phyloP scores from a whole-genome alignment of 2,113 vertebrate genomes.

The Rhinogobius similis region DNA sequence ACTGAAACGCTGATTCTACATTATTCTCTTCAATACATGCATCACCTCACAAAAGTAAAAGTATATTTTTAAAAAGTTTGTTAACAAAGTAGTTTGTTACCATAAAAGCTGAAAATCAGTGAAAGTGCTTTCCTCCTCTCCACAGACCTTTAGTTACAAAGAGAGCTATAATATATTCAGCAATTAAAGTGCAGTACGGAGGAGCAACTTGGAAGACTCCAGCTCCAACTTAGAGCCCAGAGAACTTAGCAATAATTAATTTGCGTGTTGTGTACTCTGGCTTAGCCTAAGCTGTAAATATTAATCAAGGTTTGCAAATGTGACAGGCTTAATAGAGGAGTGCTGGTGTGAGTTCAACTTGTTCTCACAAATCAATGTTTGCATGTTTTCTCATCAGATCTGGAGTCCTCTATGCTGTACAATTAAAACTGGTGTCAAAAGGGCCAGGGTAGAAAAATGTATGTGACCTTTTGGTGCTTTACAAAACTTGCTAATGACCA shows the following conservation, averaged over 20 bases:
- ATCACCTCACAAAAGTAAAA: too few relatives aligned
- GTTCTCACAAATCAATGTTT: conserved; percentile 24
- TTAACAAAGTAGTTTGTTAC: not conserved
- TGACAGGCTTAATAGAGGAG: conserved; percentile 60
- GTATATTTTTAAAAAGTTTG: too few relatives aligned
- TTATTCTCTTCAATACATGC: too few relatives aligned
- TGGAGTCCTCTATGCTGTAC: conserved; percentile 27
- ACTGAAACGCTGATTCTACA: too few relatives aligned
- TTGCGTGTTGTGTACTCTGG: conserved; percentile 65
- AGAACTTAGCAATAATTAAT: conserved; percentile 77
- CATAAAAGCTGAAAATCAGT: not conserved
- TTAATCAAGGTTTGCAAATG: conserved; percentile 72
- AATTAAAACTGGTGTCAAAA: conserved; percentile 5
- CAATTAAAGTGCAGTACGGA: conserved; percentile 71
- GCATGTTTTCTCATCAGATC: conserved; percentile 65
- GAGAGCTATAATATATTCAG: conserved; percentile 68
- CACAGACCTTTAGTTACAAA: conserved; percentile 38
- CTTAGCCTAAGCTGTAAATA: conserved; percentile 73
- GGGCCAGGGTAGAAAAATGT: not conserved
- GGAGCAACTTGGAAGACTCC: conserved; percentile 57
- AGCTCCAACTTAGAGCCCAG: conserved; percentile 53
- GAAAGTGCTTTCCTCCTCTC: not conserved
- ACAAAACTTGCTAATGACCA: not conserved
- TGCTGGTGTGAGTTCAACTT: conserved; percentile 41
- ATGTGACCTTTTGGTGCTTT: not conserved